phyloP scores from a whole-genome alignment of 2,797 vertebrate species.

The Eulemur coronatus region DNA sequence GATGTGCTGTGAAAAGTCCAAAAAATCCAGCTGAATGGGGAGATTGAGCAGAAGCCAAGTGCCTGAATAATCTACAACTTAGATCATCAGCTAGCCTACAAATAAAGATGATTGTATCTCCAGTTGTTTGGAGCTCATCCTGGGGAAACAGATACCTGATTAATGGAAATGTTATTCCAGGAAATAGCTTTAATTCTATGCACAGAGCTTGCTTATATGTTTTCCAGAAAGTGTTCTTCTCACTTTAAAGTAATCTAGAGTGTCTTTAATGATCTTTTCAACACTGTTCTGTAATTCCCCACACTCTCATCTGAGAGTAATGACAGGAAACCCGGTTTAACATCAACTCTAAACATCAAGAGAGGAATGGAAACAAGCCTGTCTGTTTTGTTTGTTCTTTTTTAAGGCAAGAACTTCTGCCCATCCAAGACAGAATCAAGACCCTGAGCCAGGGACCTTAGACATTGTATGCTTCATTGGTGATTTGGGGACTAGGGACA shows the following conservation, averaged over 20 bases:
- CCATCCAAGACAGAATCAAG: not conserved
- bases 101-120: constrained; percentile 38
- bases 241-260: constrained; percentile 10
- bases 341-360: not conserved
- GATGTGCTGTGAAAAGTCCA: not conserved
- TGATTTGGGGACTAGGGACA: not conserved
- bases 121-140: constrained; percentile 32
- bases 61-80: constrained; percentile 22
- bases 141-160: constrained; percentile 30
- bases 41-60: not conserved
- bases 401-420: constrained; percentile 21
- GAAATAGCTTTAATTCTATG: constrained; percentile 52
- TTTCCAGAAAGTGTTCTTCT: constrained; percentile 47
- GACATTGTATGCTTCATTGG: not conserved
- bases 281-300: not conserved
- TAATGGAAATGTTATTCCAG: constrained; percentile 41
- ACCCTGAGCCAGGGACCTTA: not conserved
- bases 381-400: not conserved
- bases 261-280: constrained; percentile 8
- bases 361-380: not conserved
- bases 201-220: not conserved
- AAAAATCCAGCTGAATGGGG: not conserved
- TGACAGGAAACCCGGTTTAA: constrained; percentile 17
- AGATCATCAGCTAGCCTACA: constrained; percentile 13
- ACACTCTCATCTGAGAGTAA: constrained; percentile 1